phyloP scores from a whole-genome alignment of 2,797 vertebrate genomes.

The Coracias cyanogaster region DNA sequence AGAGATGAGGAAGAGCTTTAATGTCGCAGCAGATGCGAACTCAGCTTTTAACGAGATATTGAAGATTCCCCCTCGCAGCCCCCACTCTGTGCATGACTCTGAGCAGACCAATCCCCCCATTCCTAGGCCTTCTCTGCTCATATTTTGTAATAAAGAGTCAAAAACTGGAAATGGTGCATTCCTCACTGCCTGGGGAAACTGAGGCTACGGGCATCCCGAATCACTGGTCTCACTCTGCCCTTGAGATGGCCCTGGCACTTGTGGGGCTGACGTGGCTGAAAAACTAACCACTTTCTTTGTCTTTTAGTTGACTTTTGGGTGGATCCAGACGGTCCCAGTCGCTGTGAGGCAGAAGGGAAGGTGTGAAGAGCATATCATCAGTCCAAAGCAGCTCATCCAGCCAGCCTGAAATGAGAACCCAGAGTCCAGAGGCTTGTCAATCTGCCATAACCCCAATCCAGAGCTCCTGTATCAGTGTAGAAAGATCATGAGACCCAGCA shows the following conservation, averaged over 20 bases:
- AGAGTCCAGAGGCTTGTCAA: not conserved
- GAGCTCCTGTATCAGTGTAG: not conserved
- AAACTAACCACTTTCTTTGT: not conserved
- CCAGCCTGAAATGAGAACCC: not conserved
- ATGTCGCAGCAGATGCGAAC: accelerated
- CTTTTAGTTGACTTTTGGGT: not conserved
- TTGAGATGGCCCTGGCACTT: accelerated
- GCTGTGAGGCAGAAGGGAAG: not conserved
- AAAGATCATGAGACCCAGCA: accelerated
- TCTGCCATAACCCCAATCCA: accelerated
- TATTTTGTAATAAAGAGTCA: not conserved
- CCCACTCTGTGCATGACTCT: not conserved
- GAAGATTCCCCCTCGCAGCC: not conserved
- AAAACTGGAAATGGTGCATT: not conserved
- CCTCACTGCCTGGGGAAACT: not conserved
- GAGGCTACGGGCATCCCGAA: not conserved
- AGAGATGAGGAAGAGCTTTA: not conserved
- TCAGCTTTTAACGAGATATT: not conserved
- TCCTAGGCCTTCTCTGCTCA: not conserved
- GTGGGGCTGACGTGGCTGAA: not conserved
- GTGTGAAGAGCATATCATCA: not conserved
- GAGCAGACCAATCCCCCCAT: accelerated
- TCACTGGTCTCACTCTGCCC: not conserved
- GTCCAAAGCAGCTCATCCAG: not conserved
- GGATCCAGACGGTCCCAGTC: not conserved